phyloP scores from a whole-genome alignment of 1,140 invertebrate species.

The Neocloeon triangulifer region DNA sequence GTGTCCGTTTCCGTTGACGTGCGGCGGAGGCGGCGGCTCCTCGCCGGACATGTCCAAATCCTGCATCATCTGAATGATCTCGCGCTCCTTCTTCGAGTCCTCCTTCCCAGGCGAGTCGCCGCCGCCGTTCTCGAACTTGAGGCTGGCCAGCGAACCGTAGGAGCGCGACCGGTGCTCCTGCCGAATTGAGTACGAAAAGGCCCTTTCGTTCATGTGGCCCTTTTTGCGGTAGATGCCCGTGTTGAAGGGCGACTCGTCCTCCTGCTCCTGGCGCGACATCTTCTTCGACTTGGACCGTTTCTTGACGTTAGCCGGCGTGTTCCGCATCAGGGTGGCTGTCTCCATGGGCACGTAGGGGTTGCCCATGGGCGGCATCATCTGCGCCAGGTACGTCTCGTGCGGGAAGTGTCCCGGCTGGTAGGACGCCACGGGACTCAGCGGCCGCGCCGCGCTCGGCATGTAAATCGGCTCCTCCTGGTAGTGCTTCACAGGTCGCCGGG shows the following conservation, averaged over 20 bases:
- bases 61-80: slow-evolving; percentile 77
- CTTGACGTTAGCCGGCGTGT: slow-evolving; percentile 15
- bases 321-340: slow-evolving; percentile 15
- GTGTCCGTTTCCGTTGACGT: too few species aligned
- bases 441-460: slow-evolving; percentile 29
- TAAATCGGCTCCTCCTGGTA: slow-evolving; percentile 39
- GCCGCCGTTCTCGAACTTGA: slow-evolving; percentile 43
- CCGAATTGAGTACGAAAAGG: slow-evolving; percentile 81
- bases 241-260: slow-evolving; percentile 55
- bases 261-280: slow-evolving; percentile 16
- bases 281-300: slow-evolving; percentile 6
- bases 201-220: slow-evolving; percentile 77
- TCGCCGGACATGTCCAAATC: slow-evolving; percentile 63
- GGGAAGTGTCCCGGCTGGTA: slow-evolving; percentile 36
- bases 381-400: slow-evolving; percentile 32
- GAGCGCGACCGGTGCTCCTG: slow-evolving; percentile 78
- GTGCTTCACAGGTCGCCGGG: too few species aligned
- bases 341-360: slow-evolving; percentile 14
- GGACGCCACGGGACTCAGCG: slow-evolving; percentile 29
- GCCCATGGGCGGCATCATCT: slow-evolving; percentile 28
- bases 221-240: slow-evolving; percentile 74
- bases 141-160: slow-evolving; percentile 68
- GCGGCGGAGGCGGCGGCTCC: slow-evolving; percentile 43
- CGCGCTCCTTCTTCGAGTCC: slow-evolving; percentile 69
- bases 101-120: slow-evolving; percentile 15